Evolutionary conservation across 2,888 invertebrate genomes (phyloP).

Genomic region (Heliconius cydno): DNA sequence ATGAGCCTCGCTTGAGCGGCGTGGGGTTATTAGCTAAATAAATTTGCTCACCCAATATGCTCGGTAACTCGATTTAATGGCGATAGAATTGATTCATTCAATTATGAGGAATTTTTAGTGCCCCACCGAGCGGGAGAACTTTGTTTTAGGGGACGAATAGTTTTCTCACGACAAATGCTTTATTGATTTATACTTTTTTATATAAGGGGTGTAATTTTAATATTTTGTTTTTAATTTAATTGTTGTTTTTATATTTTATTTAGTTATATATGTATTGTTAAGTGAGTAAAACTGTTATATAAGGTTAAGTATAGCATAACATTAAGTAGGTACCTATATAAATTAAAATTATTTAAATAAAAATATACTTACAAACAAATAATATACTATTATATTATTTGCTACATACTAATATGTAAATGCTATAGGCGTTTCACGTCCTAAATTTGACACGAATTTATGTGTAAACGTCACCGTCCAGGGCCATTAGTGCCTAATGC

Average conservation of each 20-base stretch:
- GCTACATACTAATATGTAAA: constrained; percentile 35
- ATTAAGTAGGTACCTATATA: too few species aligned
- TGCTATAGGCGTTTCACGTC: constrained; percentile 56
- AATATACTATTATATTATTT: too few species aligned
- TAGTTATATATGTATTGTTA: too few species aligned
- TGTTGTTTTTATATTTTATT: background rate
- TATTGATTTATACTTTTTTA: constrained; percentile 57
- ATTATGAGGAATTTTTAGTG: constrained; percentile 83
- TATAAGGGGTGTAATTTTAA: background rate
- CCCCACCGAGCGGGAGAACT: constrained; percentile 77
- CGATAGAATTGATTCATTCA: constrained; percentile 84
- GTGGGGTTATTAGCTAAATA: constrained; percentile 81
- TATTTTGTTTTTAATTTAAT: background rate
- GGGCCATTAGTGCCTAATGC: constrained; percentile 82
- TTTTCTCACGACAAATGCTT: constrained; percentile 75
- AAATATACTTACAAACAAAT: background rate
- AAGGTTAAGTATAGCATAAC: too few species aligned
- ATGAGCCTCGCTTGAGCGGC: constrained; percentile 62
- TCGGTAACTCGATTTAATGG: constrained; percentile 84
- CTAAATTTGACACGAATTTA: constrained; percentile 81
- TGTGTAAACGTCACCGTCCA: constrained; percentile 79
- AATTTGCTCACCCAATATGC: constrained; percentile 83
- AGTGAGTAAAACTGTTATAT: too few species aligned
- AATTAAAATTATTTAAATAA: background rate
- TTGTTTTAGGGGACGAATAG: constrained; percentile 77